Base-by-base conservation (phyloP, 2,888 invertebrate species). In the Zeuzera pyrina region DNA sequence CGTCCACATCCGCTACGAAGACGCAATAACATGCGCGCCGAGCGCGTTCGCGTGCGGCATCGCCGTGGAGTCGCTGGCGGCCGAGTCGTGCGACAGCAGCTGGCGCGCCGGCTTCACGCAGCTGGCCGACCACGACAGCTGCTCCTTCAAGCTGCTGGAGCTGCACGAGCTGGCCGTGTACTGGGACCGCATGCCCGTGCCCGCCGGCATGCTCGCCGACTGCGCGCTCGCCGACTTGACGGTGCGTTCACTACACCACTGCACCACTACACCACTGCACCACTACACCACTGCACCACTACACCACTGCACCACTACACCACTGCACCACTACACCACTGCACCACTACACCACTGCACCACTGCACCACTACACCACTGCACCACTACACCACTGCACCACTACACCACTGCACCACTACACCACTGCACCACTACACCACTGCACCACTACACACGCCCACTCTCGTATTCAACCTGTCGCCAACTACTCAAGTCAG, bases 1-100 rank as follows among this genome's bases (percentile, higher is more conserved):
- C 83, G 96, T 99, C 10, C 98, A 98, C 70, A 88, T 99, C 38
- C 90, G 98, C 3, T 98, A 95, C 73, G 98, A 99, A 81, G 97
- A 98, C 77, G 86, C 88, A 23, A 72, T 88, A 10, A 91, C 93
- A 8, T 86, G 90, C 42, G 86, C 89, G 12, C 81, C 86, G 28
- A 81, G 83, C 45, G 86, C 89, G 16, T 91, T 97, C 72, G 93
- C 95, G 22, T 92, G 92, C 69, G 98, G 98, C 7, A 83, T 98
- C 23, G 90, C 91, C 35, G 91, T 97, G 52, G 92, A 92, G 56
- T 90, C 92, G 15, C 85, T 99, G 39, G 90, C 92, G 42, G 95
- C 95, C 11, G 95, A 98, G 78, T 97, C 95, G 50, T 97, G 97
- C 70, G 95, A 98, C 85, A 86, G 89, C 32, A 88, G 88, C 55